These are phyloP conservation scores for Threskiornis aethiopicus DNA, from an alignment of 2,797 vertebrate species.

Conservation along the genomic window DNA sequence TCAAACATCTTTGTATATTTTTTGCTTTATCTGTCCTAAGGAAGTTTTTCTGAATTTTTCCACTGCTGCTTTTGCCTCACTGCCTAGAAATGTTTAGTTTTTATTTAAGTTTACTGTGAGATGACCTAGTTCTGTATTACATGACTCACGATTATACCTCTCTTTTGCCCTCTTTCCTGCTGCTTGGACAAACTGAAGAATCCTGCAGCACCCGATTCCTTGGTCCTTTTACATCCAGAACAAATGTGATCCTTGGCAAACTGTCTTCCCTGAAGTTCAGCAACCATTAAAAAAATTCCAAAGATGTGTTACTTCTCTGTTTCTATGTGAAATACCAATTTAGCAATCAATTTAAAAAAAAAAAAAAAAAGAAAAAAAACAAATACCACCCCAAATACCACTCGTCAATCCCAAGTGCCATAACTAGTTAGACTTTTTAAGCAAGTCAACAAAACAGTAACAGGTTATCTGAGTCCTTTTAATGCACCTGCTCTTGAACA, in stretches of 20 bases:
- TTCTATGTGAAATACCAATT: neutral
- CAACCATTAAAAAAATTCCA: neutral
- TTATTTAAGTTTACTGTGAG: neutral
- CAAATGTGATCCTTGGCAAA: neutral
- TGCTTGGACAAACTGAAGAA: neutral
- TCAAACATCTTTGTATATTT: neutral
- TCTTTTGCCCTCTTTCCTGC: neutral
- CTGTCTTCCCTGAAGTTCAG: neutral
- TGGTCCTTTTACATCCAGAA: neutral
- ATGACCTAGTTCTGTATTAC: neutral
- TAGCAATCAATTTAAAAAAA: neutral
- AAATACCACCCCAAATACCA: too few species aligned
- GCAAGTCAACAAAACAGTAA: neutral
- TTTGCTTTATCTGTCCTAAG: neutral
- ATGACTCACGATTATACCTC: neutral
- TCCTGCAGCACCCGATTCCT: neutral
- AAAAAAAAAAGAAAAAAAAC: neutral
- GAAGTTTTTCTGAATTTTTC: neutral
- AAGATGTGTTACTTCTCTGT: neutral
- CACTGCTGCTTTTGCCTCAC: neutral
- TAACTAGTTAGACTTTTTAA: neutral
- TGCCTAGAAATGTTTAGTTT: neutral
- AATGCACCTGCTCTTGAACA: neutral
- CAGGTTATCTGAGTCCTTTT: neutral
- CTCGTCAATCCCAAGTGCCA: rapidly evolving